Percentiles rank a stretch among this genome's conserved stretches.
Evolutionary conservation across 2,797 vertebrate species (phyloP).

Genomic region (Eupleurogrammus muticus): DNA sequence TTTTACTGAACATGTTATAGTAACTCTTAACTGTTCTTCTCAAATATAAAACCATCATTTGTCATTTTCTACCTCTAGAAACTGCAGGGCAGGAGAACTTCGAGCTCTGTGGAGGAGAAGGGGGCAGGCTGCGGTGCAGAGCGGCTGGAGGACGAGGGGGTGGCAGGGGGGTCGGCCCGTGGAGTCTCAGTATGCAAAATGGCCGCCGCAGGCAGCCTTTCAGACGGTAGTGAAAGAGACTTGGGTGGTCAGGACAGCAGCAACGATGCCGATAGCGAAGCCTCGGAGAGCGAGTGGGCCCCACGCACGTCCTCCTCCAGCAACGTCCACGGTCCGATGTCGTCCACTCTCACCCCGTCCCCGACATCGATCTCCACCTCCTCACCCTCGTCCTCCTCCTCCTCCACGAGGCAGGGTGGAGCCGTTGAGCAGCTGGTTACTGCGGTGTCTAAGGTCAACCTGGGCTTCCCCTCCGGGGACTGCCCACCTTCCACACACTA

Average conservation of each 20-base stretch:
- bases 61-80: constrained; percentile 71
- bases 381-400: constrained; percentile 38
- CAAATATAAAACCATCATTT: neutral
- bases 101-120: constrained; percentile 82
- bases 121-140: constrained; percentile 73
- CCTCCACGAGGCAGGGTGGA: constrained; percentile 66
- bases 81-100: constrained; percentile 79
- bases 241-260: constrained; percentile 90
- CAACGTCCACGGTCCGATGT: constrained; percentile 54
- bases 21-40: too few species aligned
- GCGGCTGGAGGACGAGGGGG: constrained; percentile 72
- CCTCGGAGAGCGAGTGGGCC: constrained; percentile 91
- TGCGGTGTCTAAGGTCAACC: constrained; percentile 86
- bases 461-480: constrained; percentile 77
- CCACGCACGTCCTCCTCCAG: constrained; percentile 64
- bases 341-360: constrained; percentile 67
- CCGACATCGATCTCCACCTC: constrained; percentile 47
- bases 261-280: constrained; percentile 95
- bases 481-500: constrained; percentile 58
- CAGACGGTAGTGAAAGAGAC: constrained; percentile 91
- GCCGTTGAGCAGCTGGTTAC: constrained; percentile 83
- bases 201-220: constrained; percentile 85
- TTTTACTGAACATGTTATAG: too few species aligned
- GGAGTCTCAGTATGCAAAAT: constrained; percentile 68
- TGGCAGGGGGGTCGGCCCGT: constrained; percentile 68